These are phyloP conservation scores for Chaetodon trifascialis DNA, from an alignment of 2,113 vertebrate genomes.

Conservation along the genomic window DNA sequence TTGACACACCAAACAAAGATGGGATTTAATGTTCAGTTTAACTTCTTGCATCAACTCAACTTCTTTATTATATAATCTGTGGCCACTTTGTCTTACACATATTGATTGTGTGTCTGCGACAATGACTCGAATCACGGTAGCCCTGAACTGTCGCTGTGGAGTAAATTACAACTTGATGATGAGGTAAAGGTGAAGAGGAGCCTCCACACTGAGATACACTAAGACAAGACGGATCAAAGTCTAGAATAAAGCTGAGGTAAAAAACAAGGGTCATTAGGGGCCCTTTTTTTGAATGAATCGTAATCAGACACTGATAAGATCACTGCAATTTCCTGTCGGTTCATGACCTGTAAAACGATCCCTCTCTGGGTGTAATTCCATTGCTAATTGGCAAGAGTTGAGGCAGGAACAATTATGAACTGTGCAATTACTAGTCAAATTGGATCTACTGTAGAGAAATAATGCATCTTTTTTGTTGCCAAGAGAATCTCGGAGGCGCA, in stretches of 20 bases:
- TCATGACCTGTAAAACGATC: conserved; percentile 59
- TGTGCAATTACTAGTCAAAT: conserved; percentile 58
- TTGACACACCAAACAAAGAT: not conserved
- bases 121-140: not conserved
- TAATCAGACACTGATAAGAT: conserved; percentile 46
- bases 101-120: not conserved
- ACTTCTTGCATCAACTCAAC: not conserved
- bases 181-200: conserved; percentile 16
- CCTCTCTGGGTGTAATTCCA: conserved; percentile 46
- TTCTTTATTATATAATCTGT: not conserved
- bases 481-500: conserved; percentile 38
- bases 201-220: not conserved
- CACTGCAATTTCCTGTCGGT: conserved; percentile 53
- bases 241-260: conserved; percentile 14
- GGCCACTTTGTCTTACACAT: not conserved
- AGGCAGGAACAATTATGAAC: conserved; percentile 54
- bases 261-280: conserved; percentile 14
- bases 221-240: conserved; percentile 17
- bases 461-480: conserved; percentile 32
- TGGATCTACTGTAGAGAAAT: conserved; percentile 44
- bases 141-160: not conserved
- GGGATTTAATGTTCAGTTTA: not conserved
- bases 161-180: conserved; percentile 25
- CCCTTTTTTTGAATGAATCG: conserved; percentile 25
- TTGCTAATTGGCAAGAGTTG: conserved; percentile 50